Evolutionary conservation across 2,888 invertebrate species (phyloP).

Genomic region (Pandemis heparana): DNA sequence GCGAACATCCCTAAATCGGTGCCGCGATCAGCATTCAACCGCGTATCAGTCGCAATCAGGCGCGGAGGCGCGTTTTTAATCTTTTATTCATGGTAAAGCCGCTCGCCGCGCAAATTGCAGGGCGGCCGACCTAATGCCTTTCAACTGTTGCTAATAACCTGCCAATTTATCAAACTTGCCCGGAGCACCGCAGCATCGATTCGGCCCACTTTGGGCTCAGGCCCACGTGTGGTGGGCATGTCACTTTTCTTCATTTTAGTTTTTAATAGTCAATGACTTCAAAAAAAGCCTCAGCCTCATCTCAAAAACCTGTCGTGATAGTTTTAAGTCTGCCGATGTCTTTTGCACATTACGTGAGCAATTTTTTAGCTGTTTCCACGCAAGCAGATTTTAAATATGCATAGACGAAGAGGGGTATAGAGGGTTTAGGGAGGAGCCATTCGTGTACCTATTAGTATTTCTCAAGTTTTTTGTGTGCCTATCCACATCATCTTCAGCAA

Average conservation of each 20-base stretch:
- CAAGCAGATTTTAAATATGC: no score
- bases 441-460: no score
- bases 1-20: conserved; percentile 59
- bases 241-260: conserved; percentile 49
- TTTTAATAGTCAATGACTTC: neutral
- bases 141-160: conserved; percentile 86
- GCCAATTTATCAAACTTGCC: conserved; percentile 84
- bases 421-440: no score
- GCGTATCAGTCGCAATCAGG: conserved; percentile 75
- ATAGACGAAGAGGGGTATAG: no score
- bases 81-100: conserved; percentile 76
- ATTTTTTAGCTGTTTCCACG: no score
- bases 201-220: conserved; percentile 61
- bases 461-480: no score
- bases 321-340: neutral
- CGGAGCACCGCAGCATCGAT: conserved; percentile 63
- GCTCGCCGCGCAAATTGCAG: conserved; percentile 80
- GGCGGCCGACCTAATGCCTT: conserved; percentile 83
- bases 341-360: no score
- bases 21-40: conserved; percentile 60
- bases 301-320: neutral
- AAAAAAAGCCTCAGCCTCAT: neutral
- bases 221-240: conserved; percentile 52
- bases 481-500: no score
- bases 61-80: conserved; percentile 74